phyloP scores from a whole-genome alignment of 1,140 invertebrate genomes.

The Proales similis region DNA sequence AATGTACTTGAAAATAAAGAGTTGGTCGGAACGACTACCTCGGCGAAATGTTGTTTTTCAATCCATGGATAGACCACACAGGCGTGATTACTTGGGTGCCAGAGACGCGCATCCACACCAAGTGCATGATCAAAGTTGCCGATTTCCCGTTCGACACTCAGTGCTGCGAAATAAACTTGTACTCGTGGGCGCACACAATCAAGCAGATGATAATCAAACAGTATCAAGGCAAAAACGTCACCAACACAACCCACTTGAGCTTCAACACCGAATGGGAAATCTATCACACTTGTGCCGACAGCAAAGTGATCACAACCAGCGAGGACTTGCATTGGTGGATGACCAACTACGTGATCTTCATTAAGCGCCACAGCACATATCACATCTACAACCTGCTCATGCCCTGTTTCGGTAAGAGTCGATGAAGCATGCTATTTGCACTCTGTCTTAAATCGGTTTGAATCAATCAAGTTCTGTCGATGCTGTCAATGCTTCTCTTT shows the following conservation, averaged over 20 bases:
- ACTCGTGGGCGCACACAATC: slow-evolving; percentile 35
- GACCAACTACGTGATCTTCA: slow-evolving; percentile 24
- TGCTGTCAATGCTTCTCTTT: slow-evolving; percentile 33
- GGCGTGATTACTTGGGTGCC: slow-evolving; percentile 35
- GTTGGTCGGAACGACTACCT: slow-evolving; percentile 32
- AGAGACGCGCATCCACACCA: slow-evolving; percentile 24
- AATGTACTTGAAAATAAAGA: slow-evolving; percentile 5
- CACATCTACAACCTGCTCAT: slow-evolving; percentile 28
- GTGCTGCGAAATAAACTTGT: slow-evolving; percentile 35
- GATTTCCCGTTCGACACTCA: slow-evolving; percentile 37
- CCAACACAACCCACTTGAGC: slow-evolving; percentile 31
- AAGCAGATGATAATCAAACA: slow-evolving; percentile 37
- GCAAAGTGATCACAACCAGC: slow-evolving; percentile 30
- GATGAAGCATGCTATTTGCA: too few relatives aligned
- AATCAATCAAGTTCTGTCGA: slow-evolving; percentile 9
- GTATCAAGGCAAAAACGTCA: slow-evolving; percentile 22
- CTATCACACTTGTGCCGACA: slow-evolving; percentile 28
- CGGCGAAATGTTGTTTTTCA: slow-evolving; percentile 32
- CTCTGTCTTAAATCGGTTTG: too few relatives aligned
- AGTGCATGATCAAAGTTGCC: slow-evolving; percentile 28
- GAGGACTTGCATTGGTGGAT: slow-evolving; percentile 33
- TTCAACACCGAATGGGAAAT: slow-evolving; percentile 38
- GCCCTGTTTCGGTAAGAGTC: slow-evolving; percentile 37
- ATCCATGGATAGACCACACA: slow-evolving; percentile 35
- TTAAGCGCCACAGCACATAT: slow-evolving; percentile 30